Evolutionary conservation across 2,797 vertebrate species (phyloP), one percentile per base, ranked within the genome.

Genomic region (Sciaenops ocellatus): DNA sequence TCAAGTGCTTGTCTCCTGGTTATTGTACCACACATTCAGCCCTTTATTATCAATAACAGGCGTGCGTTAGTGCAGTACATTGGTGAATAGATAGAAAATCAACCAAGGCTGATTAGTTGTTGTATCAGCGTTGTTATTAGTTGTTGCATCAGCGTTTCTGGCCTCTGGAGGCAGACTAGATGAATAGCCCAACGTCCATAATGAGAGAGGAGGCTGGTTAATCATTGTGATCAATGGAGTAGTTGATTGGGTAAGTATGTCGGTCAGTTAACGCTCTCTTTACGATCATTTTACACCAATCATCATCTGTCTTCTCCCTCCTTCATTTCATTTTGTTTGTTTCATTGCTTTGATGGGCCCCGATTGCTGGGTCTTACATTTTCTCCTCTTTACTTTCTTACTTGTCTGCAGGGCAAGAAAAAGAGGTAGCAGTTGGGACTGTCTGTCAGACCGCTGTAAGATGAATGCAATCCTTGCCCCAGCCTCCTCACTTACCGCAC

Each of bases 401-500:
- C 52, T 78, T 47, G 66, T 82, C 69, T 75, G 65, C 42, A 44
- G 70, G 51, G 76, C 46, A 84, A 60, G 8, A 12, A 42, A 61
- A 60, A 48, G 28, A 81, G 47, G 73, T 51, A 65, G 48, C 6
- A 48, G 65, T 28, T 55, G 55, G 71, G 68, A 73, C 76, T 68
- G 76, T 81, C 79, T 86, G 73, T 90, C 67, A 82, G 73, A 77
- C 76, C 47, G 44, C 24, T 76, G 72, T 46, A 68, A 90, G 79
- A 92, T 82, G 79, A 90, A 89, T 79, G 82, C 82, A 81, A 81
- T 87, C 82, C 65, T 86, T 80, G 78, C 76, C 83, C 44, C 57
- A 71, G 66, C 48, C 24, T 62, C 18, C 59, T 20, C 69, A 26
- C 38, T 22, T 12, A 13, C 54, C 51, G 20, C 64, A 68, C 66